phyloP scores from a whole-genome alignment of 64 coral and sea anemone species.

The Orbicella faveolata region DNA sequence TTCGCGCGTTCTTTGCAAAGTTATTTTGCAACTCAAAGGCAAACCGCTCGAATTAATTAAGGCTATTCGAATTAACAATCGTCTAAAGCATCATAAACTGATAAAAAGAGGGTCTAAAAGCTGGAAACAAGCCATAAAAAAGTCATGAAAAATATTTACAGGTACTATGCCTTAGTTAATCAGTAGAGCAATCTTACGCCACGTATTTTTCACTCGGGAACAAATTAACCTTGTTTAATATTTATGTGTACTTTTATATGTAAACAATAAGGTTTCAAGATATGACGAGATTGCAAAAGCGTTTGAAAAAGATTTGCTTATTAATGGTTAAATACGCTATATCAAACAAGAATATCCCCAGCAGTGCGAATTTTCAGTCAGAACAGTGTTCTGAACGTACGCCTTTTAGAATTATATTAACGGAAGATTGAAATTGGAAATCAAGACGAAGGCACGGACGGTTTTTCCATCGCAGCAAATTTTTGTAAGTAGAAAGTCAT shows the following conservation, averaged over 20 bases:
- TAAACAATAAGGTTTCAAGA: neutral
- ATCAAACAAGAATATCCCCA: too few relatives aligned
- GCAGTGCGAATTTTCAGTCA: too few relatives aligned
- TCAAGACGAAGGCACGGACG: too few relatives aligned
- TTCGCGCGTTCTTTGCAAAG: neutral
- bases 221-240: neutral
- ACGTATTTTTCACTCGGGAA: neutral
- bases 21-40: neutral
- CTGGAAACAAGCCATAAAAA: neutral
- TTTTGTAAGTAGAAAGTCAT: too few relatives aligned
- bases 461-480: too few relatives aligned
- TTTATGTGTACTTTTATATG: neutral
- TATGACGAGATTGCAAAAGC: conserved; percentile 1
- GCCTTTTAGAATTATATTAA: too few relatives aligned
- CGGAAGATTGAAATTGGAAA: too few relatives aligned
- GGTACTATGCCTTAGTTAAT: neutral
- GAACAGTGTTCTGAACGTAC: too few relatives aligned
- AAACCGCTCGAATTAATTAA: neutral
- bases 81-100: neutral
- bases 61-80: neutral
- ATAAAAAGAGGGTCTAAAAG: neutral
- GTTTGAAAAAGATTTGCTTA: neutral
- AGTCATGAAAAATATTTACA: neutral
- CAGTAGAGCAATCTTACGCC: neutral
- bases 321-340: too few relatives aligned